These are phyloP conservation scores for Trissolcus basalis DNA, from an alignment of 1,140 invertebrate genomes.

Conservation along the genomic window DNA sequence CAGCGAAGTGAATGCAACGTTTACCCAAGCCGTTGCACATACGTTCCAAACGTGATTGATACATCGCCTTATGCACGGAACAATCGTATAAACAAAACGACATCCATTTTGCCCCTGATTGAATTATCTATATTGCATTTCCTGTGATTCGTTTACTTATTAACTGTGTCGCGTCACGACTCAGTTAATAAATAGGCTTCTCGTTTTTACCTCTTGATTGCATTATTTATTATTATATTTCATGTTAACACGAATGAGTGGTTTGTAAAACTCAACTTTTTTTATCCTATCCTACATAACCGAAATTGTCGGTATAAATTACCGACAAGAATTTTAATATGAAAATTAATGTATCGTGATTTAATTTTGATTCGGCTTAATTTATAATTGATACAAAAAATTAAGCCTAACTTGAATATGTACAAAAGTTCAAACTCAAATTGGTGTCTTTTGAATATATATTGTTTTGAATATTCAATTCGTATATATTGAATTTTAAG, in stretches of 20 bases:
- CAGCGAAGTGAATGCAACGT: conserved; percentile 30
- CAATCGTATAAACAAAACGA: conserved; percentile 25
- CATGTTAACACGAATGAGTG: conserved; percentile 15
- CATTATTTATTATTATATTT: conserved; percentile 38
- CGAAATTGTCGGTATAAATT: no score
- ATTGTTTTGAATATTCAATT: no score
- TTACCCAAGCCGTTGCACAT: conserved; percentile 33
- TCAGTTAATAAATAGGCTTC: conserved; percentile 41
- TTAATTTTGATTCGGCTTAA: no score
- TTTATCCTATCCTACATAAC: no score
- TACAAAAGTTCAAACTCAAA: no score
- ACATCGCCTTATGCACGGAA: conserved; percentile 15
- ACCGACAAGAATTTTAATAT: no score
- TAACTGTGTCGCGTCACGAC: conserved; percentile 28
- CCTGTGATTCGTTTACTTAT: conserved; percentile 28
- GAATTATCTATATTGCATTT: conserved; percentile 36
- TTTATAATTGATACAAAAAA: no score
- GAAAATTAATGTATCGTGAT: no score
- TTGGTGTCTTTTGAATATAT: no score
- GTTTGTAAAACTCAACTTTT: neutral
- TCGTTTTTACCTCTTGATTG: conserved; percentile 44
- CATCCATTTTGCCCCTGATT: conserved; percentile 42
- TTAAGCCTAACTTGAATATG: no score
- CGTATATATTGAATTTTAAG: no score
- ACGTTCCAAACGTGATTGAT: conserved; percentile 37